A percentile compares a stretch with the other conserved stretches of the same genome.
These are phyloP conservation scores for Brachypodius melanocephalos DNA, from an alignment of 2,113 vertebrate genomes.

Conservation along the genomic window DNA sequence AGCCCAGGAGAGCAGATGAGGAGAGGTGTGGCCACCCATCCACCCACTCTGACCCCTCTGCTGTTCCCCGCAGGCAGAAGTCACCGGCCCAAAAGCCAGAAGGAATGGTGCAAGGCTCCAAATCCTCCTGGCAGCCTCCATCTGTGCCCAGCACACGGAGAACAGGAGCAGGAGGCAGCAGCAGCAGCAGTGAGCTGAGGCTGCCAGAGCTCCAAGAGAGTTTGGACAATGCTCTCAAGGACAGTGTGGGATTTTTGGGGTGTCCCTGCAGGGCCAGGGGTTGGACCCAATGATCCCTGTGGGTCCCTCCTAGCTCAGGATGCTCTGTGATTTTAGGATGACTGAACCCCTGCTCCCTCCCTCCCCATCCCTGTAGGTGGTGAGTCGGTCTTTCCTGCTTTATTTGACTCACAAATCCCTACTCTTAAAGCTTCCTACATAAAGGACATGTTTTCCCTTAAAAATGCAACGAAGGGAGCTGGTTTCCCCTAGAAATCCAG, in stretches of 20 bases:
- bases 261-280: neutral
- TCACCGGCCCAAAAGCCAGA: accelerated
- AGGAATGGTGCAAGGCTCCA: accelerated
- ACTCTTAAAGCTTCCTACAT: neutral
- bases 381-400: neutral
- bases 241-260: neutral
- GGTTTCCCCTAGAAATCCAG: neutral
- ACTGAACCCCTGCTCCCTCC: neutral
- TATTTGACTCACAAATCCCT: neutral
- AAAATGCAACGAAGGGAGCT: neutral
- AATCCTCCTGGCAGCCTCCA: neutral
- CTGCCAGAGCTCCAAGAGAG: neutral
- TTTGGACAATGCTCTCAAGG: accelerated
- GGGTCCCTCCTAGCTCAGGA: neutral
- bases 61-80: neutral
- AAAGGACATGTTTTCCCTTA: neutral
- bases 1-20: neutral
- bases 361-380: too few relatives aligned
- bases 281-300: neutral
- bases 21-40: neutral
- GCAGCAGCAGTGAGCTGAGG: neutral
- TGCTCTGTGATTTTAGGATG: neutral
- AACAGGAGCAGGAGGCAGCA: neutral
- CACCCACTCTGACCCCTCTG: neutral
- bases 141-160: accelerated